Base-by-base conservation (phyloP, 1,140 invertebrate species). In the Tetraneura akinire region DNA sequence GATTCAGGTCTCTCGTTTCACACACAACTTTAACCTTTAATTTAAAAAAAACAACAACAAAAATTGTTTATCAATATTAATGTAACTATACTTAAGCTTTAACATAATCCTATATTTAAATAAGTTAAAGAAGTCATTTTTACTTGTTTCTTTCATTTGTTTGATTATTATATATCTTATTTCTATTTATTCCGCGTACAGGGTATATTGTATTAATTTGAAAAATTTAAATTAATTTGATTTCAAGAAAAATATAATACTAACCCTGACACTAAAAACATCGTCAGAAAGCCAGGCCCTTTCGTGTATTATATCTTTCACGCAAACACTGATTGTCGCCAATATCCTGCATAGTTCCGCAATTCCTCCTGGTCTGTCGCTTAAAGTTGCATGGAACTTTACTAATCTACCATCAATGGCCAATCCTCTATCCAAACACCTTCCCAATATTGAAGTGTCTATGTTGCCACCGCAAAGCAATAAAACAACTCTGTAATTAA, bases 251-350 rank as follows among this genome's bases (percentile, higher is more conserved):
- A 37, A 37, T 37, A 37, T 4, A 4, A 73, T 57, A 83, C 80
- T 84, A 83, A 91, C 91, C 83, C 91, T 89, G 80, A 94, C 92
- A 84, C 92, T 91, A 85, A 95, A 96, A 18, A 97, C 91, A 85
- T 98, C 95, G 4, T 90, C 90, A 47, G 90, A 90, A 16, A 98
- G 89, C 95, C 96, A 98, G 8, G 96, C 95, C 80, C 96, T 88
- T 85, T 97, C 96, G 85, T 97, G 96, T 85, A 95, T 92, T 80
- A 98, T 95, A 83, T 97, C 95, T 86, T 97, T 97, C 73, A 98
- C 95, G 53, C 93, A 95, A 8, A 95, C 95, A 2, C 95, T 95
- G 32, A 92, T 87, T 6, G 89, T 89, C 0, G 90, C 88, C 8
- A 97, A 88, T 18, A 93, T 84, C 82, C 89, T 89, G 83, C 94